Percentiles rank a stretch among this genome's conserved stretches.
These are phyloP conservation scores for Gortyna flavago DNA, from an alignment of 2,888 invertebrate genomes.

Conservation along the genomic window DNA sequence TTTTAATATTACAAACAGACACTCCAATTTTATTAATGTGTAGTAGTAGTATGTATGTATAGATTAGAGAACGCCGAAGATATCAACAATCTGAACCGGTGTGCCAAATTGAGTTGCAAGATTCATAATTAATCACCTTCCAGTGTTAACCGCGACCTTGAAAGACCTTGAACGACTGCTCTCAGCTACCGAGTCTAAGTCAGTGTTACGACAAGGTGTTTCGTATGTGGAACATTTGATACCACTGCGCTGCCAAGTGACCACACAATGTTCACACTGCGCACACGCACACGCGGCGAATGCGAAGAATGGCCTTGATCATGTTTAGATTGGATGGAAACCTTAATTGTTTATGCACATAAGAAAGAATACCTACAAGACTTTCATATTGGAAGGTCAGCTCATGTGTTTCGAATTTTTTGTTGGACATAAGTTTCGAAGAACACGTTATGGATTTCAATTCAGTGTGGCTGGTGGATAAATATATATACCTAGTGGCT, in stretches of 20 bases:
- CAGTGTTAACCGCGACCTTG: conserved; percentile 26
- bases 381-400: background rate
- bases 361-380: background rate
- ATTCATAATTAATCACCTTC: background rate
- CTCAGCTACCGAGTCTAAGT: conserved; percentile 2
- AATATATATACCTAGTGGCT: too few species aligned
- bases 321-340: background rate
- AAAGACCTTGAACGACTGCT: conserved; percentile 24
- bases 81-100: background rate
- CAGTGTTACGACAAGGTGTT: conserved; percentile 21
- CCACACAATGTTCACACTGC: conserved; percentile 27
- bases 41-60: too few species aligned
- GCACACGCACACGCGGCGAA: background rate
- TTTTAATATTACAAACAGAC: too few species aligned
- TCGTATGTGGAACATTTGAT: conserved; percentile 38
- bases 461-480: too few species aligned
- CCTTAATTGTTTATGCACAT: too few species aligned
- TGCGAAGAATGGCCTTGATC: background rate
- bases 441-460: background rate
- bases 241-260: conserved; percentile 3
- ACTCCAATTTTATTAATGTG: too few species aligned
- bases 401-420: background rate
- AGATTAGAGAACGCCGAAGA: background rate
- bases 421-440: background rate
- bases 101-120: background rate